These are phyloP conservation scores for Baronia brevicornis DNA, from an alignment of 2,888 invertebrate genomes.

Conservation along the genomic window DNA sequence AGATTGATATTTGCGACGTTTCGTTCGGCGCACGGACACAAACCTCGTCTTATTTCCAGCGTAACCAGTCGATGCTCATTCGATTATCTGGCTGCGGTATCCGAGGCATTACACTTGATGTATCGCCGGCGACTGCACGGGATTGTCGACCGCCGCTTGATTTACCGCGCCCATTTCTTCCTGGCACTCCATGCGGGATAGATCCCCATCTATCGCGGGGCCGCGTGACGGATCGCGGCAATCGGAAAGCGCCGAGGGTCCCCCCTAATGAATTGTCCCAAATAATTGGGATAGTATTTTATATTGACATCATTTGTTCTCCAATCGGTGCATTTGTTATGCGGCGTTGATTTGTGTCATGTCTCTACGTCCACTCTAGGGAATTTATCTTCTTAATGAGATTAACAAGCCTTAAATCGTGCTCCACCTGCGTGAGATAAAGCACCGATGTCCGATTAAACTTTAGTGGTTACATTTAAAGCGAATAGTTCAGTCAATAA, in stretches of 20 bases:
- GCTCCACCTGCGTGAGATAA: conserved; percentile 23
- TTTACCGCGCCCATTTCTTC: conserved; percentile 69
- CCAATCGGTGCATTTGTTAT: conserved; percentile 67
- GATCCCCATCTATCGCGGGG: conserved; percentile 63
- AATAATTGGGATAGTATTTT: conserved; percentile 74
- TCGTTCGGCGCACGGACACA: conserved; percentile 35
- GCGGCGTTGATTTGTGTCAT: conserved; percentile 64
- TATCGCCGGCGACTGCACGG: conserved; percentile 70
- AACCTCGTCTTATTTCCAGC: conserved; percentile 71
- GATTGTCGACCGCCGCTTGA: conserved; percentile 70
- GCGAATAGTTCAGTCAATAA: conserved; percentile 6
- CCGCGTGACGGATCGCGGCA: conserved; percentile 63
- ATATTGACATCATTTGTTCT: conserved; percentile 68
- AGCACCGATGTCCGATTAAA: conserved; percentile 4
- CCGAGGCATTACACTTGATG: conserved; percentile 74
- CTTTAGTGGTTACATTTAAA: conserved; percentile 4
- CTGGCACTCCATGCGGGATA: conserved; percentile 66
- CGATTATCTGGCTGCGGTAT: conserved; percentile 74
- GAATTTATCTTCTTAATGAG: conserved; percentile 28
- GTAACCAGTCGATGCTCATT: conserved; percentile 75
- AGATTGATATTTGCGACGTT: conserved; percentile 41
- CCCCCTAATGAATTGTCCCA: conserved; percentile 72
- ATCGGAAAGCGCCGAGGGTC: conserved; percentile 60
- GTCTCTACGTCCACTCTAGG: conserved; percentile 47
- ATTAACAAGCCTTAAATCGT: conserved; percentile 27